Base-by-base conservation (phyloP, 1,140 invertebrate species). In the Ctenoplectra terminalis region DNA sequence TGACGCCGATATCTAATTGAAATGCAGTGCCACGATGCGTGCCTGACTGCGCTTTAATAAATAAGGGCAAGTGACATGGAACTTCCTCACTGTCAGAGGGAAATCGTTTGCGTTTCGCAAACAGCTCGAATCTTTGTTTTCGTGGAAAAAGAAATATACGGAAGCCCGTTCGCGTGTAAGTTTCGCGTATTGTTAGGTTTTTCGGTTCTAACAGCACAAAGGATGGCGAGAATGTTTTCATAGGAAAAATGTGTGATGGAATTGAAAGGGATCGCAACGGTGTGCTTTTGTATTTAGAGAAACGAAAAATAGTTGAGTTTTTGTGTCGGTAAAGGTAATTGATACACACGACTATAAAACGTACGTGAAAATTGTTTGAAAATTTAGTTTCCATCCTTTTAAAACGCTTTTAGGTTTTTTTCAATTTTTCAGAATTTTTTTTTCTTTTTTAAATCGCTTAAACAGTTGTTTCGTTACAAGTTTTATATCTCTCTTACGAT, bases 41-140 rank as follows among this genome's bases (percentile, higher is more conserved):
- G 23, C 13, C 43, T 58, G 63, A 46, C 31, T 69, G 20, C 13
- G 64, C 40, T 78, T 58, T 70, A 60, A 60, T 78, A 78, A 70
- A 60, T 56, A 70, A 70, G 43, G 23, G 31, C 15, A 23, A 0
- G 8, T 23, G 31, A 43, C 17, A 13, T n/a, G 40, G 17, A 31
- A 23, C 46, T 11, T 54, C 7, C 31, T 1, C 20, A 11, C 15
- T 13, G 23, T 15, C n/a, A n/a, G 0, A 15, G 2, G 4, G 0
- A 23, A 2, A 37, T 26, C 60, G 23, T 50, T 52, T 29, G 31
- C 23, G 37, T 31, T 50, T 17, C 2, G 34, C 31, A 20, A 74
- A 70, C 67, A 70, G 31, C 15, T 29, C 11, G 58, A 7, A 74
- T 26, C 54, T 26, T 48, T 46, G 43, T 48, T 34, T 46, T 34